Base-by-base conservation (phyloP, 37 sponge, comb jelly and placozoan species). In the Haliclona indistincta region DNA sequence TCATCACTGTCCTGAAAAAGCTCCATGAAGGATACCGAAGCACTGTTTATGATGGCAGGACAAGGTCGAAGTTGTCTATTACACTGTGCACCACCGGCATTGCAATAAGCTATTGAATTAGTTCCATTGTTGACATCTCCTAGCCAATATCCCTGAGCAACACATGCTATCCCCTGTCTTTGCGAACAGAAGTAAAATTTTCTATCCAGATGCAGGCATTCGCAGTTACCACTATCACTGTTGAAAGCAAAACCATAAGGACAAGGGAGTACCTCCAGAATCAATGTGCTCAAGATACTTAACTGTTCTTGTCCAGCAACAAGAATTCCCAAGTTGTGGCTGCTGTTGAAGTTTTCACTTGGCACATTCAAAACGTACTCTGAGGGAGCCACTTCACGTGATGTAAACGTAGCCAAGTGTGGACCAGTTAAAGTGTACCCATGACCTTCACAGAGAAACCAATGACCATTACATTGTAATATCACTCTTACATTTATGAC, bases 181-280 rank as follows among this genome's bases (percentile, higher is more conserved):
- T 25, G 60, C 7, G 60, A 58, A 26, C 60, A 58, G 11, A 58
- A n/a, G 28, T 25, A 58, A 6, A 20, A 20, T 25, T 26, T 58
- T 8, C 25, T 8, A n/a, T n/a, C 28, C 6, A 6, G 11, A 20
- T 26, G n/a, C 7, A 26, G 26, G n/a, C 60, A 58, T 58, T 58
- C 23, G n/a, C 60, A 58, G 60, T 6, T n/a, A 8, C 13, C 11
- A 25, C 26, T 20, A 25, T 20, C 7, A 6, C n/a, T 20, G 28
- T 58, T 58, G 60, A 25, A 58, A n/a, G n/a, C 13, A n/a, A 58
- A 58, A 25, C 60, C 60, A 58, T 25, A 26, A 11, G 60, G 60
- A 58, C 60, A 58, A 25, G 60, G n/a, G 7, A n/a, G 6, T 7
- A 58, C n/a, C 7, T 58, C n/a, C n/a, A 58, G 25, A 58, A 25